These are phyloP conservation scores for Eulimnadia texana DNA, from an alignment of 1,140 invertebrate species.

Conservation along the genomic window DNA sequence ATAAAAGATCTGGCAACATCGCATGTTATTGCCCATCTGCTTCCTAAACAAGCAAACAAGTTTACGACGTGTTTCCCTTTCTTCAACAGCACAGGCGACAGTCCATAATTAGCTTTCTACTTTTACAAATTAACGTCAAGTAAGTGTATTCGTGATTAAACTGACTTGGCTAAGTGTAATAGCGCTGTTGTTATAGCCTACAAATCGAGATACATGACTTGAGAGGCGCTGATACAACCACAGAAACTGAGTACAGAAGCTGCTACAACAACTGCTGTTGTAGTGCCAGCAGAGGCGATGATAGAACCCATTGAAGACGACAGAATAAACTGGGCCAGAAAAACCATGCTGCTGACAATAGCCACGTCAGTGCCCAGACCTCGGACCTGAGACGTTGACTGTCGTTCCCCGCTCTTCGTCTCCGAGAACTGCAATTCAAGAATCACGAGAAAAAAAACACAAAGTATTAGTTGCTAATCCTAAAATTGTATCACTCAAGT, in stretches of 20 bases:
- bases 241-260: constrained; percentile 69
- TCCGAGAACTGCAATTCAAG: constrained; percentile 14
- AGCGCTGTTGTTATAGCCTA: too few relatives aligned
- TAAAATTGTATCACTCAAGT: too few relatives aligned
- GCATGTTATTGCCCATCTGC: too few relatives aligned
- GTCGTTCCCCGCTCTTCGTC: constrained; percentile 7
- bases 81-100: too few relatives aligned
- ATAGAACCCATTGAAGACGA: constrained; percentile 75
- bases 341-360: constrained; percentile 87
- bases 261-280: constrained; percentile 65
- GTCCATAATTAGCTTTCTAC: too few relatives aligned
- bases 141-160: too few relatives aligned
- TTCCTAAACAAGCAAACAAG: too few relatives aligned
- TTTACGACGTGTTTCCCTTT: too few relatives aligned
- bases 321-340: constrained; percentile 80
- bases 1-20: too few relatives aligned
- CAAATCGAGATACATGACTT: constrained; percentile 75
- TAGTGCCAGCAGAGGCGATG: constrained; percentile 52
- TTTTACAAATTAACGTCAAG: too few relatives aligned
- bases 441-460: constrained; percentile 4
- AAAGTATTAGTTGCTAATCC: too few relatives aligned
- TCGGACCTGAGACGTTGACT: constrained; percentile 37
- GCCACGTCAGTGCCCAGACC: constrained; percentile 88
- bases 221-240: constrained; percentile 65
- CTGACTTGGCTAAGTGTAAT: too few relatives aligned